These are phyloP conservation scores for Pipistrellus kuhlii DNA, from an alignment of 2,797 vertebrate genomes.

Conservation along the genomic window DNA sequence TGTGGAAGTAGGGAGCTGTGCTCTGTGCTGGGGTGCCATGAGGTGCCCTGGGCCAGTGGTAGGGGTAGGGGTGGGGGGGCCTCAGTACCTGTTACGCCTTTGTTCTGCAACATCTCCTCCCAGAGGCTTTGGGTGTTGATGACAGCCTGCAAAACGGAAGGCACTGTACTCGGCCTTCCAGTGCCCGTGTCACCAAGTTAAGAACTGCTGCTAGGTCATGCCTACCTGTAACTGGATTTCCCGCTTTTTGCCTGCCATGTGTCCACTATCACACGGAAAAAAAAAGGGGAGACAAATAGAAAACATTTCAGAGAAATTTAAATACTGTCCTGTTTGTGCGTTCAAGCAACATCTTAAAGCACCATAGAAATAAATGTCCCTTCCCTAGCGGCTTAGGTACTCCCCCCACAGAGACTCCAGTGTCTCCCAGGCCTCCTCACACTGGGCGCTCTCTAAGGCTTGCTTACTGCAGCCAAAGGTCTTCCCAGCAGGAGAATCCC, in stretches of 20 bases:
- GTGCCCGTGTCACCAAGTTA: accelerated
- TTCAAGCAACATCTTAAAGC: background rate
- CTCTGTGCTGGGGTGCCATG: background rate
- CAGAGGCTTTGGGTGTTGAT: slow-evolving; percentile 83
- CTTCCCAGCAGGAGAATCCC: background rate
- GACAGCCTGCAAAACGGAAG: slow-evolving; percentile 75
- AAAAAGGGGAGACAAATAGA: background rate
- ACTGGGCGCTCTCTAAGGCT: background rate
- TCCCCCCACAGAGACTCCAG: background rate
- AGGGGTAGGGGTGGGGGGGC: accelerated
- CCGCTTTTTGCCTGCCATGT: slow-evolving; percentile 87
- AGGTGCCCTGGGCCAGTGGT: no score
- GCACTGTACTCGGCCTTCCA: background rate
- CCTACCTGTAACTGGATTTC: slow-evolving; percentile 87
- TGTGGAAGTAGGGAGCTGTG: accelerated
- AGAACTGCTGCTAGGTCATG: background rate
- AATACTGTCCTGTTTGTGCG: background rate
- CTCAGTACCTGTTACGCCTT: slow-evolving; percentile 87
- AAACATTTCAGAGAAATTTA: background rate
- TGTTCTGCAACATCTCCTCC: slow-evolving; percentile 87
- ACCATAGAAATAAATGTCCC: background rate
- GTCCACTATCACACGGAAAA: slow-evolving; percentile 53
- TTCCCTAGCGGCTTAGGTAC: background rate
- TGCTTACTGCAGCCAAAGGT: accelerated
- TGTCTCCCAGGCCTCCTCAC: background rate